phyloP scores from a whole-genome alignment of 1,140 invertebrate species.

The Drosophila biarmipes region DNA sequence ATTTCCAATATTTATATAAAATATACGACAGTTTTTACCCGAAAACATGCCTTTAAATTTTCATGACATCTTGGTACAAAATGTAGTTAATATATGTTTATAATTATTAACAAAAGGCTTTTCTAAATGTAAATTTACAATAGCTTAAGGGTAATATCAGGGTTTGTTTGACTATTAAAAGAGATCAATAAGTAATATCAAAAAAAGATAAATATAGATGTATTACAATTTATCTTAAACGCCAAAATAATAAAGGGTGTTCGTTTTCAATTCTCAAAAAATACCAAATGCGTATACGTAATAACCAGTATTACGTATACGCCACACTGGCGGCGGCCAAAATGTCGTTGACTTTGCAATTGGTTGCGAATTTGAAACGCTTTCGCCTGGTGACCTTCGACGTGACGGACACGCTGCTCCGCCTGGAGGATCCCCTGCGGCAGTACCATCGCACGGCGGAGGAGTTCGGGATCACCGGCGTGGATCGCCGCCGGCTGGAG shows the following conservation, averaged over 20 bases:
- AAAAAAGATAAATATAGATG: no score
- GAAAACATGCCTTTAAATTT: no score
- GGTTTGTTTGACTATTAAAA: no score
- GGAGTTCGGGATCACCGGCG: slow-evolving; percentile 87
- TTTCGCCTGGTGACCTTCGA: slow-evolving; percentile 93
- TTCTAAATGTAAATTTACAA: no score
- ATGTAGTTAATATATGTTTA: no score
- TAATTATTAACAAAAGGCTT: no score
- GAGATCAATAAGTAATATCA: no score
- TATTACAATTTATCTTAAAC: not conserved
- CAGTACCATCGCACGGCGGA: slow-evolving; percentile 89
- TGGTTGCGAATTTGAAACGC: slow-evolving; percentile 71
- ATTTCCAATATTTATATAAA: no score
- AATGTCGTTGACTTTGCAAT: slow-evolving; percentile 65
- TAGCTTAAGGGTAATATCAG: no score
- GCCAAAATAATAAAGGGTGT: not conserved
- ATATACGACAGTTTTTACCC: no score
- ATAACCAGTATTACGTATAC: not conserved
- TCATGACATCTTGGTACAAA: no score
- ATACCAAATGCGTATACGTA: not conserved
- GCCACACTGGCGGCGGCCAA: slow-evolving; percentile 26
- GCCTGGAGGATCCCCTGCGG: slow-evolving; percentile 87
- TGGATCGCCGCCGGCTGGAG: slow-evolving; percentile 86
- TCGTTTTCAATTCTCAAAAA: not conserved
- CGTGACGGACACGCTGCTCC: slow-evolving; percentile 93